Evolutionary conservation across 2,113 vertebrate genomes (phyloP).

Genomic region (Centrocercus urophasianus): DNA sequence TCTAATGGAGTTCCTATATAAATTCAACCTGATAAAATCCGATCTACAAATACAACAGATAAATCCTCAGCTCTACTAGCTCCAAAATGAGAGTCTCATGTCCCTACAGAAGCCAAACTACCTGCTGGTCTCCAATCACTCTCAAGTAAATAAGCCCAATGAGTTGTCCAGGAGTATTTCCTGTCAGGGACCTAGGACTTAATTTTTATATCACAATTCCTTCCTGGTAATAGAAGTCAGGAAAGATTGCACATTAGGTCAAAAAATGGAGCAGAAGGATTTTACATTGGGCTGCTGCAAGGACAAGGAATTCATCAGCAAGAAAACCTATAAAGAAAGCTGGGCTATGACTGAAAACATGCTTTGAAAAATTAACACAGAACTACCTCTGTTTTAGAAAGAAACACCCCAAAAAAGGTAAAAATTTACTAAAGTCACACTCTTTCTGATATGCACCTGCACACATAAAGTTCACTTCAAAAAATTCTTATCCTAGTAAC

Average conservation of each 20-base stretch:
- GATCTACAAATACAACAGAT: not conserved
- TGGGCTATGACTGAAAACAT: not conserved
- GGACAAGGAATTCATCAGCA: conserved; percentile 13
- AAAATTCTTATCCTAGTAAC: not conserved
- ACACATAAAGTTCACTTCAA: not conserved
- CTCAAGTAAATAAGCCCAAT: not conserved
- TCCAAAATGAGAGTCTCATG: not conserved
- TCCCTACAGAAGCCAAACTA: not conserved
- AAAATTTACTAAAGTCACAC: not conserved
- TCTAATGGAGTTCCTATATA: not conserved
- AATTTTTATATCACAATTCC: conserved; percentile 18
- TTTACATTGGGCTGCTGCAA: not conserved
- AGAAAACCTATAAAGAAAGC: not conserved
- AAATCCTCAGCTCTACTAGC: not conserved
- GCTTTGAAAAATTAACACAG: not conserved
- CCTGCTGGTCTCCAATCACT: not conserved
- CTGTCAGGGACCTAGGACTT: not conserved
- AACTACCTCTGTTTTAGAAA: not conserved
- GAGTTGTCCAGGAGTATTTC: not conserved
- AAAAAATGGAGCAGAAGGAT: not conserved
- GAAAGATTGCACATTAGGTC: conserved; percentile 7
- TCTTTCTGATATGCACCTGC: not conserved
- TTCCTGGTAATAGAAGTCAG: conserved; percentile 4
- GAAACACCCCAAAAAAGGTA: not conserved
- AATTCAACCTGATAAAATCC: not conserved